Conservation (phyloP, 2,797 vertebrate genomes). For the Gobionotothen gibberifrons region DNA sequence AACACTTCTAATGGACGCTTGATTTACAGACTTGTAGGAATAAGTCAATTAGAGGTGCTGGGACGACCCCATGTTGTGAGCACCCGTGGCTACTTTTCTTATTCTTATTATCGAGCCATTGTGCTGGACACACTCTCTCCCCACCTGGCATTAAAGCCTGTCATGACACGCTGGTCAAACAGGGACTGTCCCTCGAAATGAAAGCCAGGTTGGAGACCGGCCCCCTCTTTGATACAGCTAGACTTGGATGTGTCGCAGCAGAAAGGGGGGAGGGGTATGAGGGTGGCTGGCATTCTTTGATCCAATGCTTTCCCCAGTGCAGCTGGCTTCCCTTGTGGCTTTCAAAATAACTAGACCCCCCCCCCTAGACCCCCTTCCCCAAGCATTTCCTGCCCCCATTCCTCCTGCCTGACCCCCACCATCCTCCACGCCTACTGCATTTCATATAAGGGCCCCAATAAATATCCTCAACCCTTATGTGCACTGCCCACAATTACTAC, state of each 20-base stretch:
- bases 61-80: conserved; percentile 51
- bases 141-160: conserved; percentile 45
- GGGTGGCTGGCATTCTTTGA: conserved; percentile 74
- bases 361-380: conserved; percentile 56
- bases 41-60: conserved; percentile 70
- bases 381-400: conserved; percentile 73
- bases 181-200: conserved; percentile 66
- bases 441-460: conserved; percentile 79
- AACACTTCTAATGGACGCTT: conserved; percentile 56
- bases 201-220: conserved; percentile 63
- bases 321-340: conserved; percentile 82
- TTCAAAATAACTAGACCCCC: conserved; percentile 78
- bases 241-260: conserved; percentile 67
- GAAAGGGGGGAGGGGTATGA: conserved; percentile 46
- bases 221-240: conserved; percentile 67
- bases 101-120: conserved; percentile 45
- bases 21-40: conserved; percentile 71
- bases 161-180: conserved; percentile 42
- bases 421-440: conserved; percentile 59
- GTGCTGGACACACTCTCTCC: conserved; percentile 46
- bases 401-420: conserved; percentile 68
- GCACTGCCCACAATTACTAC: conserved; percentile 64
- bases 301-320: conserved; percentile 75
- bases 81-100: conserved; percentile 40
- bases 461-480: conserved; percentile 63